These are phyloP conservation scores for Drosophila multiciliata DNA, from an alignment of 2,888 invertebrate genomes.

Conservation along the genomic window DNA sequence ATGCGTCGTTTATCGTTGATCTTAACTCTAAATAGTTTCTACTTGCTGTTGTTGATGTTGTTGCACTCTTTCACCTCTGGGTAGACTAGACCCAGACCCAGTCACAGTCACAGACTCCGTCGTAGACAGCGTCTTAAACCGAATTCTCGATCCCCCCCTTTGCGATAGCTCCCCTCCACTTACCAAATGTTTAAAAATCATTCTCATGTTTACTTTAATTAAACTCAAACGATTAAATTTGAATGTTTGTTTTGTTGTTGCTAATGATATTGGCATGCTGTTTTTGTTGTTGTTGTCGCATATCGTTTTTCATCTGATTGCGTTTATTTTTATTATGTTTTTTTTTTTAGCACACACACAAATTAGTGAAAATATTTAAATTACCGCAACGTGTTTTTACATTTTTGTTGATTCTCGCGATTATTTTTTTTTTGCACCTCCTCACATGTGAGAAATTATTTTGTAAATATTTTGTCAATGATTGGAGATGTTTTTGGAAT, in stretches of 20 bases:
- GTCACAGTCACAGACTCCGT: slow-evolving; percentile 2
- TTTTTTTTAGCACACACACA: slow-evolving; percentile 41
- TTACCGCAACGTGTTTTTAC: slow-evolving; percentile 69
- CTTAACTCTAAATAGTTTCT: slow-evolving; percentile 72
- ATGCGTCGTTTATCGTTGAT: slow-evolving; percentile 67
- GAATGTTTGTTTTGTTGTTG: slow-evolving; percentile 34
- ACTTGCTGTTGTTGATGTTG: slow-evolving; percentile 31
- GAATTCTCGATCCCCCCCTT: background rate
- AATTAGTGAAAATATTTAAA: slow-evolving; percentile 74
- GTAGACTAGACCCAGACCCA: slow-evolving; percentile 25
- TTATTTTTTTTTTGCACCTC: background rate
- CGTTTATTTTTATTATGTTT: slow-evolving; percentile 35
- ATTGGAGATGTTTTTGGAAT: slow-evolving; percentile 26
- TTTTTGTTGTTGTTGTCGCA: slow-evolving; percentile 20
- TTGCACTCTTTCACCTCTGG: slow-evolving; percentile 24
- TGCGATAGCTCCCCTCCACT: slow-evolving; percentile 26
- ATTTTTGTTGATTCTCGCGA: slow-evolving; percentile 30
- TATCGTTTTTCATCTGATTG: slow-evolving; percentile 53
- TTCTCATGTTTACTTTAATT: slow-evolving; percentile 75
- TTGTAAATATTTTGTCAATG: slow-evolving; percentile 60
- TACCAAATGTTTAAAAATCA: slow-evolving; percentile 61
- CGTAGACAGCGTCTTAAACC: slow-evolving; percentile 22
- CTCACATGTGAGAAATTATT: slow-evolving; percentile 55
- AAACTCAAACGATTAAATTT: slow-evolving; percentile 61
- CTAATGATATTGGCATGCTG: slow-evolving; percentile 49